phyloP scores from a whole-genome alignment of 2,888 invertebrate species.

The Brenthis daphne region DNA sequence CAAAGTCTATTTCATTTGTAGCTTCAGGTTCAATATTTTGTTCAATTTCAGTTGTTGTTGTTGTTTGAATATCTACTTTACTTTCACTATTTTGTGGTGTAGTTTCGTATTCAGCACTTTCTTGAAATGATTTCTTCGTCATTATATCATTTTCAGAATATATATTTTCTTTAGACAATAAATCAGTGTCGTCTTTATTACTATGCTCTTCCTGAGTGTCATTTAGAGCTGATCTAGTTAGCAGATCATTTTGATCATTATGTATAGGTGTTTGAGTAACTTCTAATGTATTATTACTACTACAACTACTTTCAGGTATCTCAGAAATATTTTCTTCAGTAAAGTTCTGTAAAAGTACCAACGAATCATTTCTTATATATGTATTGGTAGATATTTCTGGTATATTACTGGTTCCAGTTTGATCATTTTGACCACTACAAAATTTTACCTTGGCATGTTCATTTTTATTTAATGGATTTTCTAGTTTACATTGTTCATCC shows the following conservation, averaged over 20 bases:
- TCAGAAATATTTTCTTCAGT: not conserved
- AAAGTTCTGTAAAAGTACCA: not conserved
- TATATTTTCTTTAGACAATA: not conserved
- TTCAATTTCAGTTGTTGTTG: conserved; percentile 9
- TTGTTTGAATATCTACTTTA: not conserved
- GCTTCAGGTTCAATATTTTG: not conserved
- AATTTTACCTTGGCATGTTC: not conserved
- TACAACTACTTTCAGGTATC: not conserved
- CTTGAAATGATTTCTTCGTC: not conserved
- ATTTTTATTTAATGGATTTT: conserved; percentile 15
- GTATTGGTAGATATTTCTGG: not conserved
- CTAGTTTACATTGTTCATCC: conserved; percentile 48
- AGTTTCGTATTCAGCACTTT: not conserved
- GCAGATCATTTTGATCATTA: not conserved
- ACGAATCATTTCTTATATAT: too few relatives aligned
- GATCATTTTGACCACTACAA: not conserved
- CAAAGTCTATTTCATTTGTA: conserved; percentile 44
- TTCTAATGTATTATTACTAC: not conserved
- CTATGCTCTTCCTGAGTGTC: not conserved
- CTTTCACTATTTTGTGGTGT: not conserved
- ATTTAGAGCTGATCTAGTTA: not conserved
- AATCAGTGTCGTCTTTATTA: not conserved
- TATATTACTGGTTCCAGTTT: not conserved
- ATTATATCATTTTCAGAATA: not conserved
- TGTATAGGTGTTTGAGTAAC: not conserved